phyloP scores from a whole-genome alignment of 2,888 invertebrate species.

The Thereva unica region DNA sequence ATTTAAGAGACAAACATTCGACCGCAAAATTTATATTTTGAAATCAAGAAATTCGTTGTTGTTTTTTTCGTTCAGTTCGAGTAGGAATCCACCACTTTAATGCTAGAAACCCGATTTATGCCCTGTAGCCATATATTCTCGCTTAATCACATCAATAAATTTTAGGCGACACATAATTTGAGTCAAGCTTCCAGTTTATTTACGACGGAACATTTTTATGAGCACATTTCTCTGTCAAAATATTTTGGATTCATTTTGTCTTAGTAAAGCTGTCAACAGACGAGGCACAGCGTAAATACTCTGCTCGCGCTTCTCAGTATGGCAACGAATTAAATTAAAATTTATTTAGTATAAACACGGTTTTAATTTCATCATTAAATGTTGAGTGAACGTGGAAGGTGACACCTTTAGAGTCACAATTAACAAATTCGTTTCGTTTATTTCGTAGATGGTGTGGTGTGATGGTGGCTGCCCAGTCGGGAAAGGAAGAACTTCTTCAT shows the following conservation, averaged over 20 bases:
- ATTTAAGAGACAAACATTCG: no score
- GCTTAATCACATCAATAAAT: slow-evolving; percentile 27
- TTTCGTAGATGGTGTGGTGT: no score
- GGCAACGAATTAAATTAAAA: no score
- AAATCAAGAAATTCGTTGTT: slow-evolving; percentile 13
- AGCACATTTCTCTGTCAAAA: slow-evolving; percentile 22
- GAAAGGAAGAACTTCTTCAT: no score
- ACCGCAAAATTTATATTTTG: slow-evolving; percentile 15
- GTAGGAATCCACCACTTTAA: background rate
- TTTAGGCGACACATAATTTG: slow-evolving; percentile 1
- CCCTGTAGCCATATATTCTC: slow-evolving; percentile 6
- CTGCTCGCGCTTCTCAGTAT: no score
- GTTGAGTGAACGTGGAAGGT: no score
- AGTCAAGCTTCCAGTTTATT: slow-evolving; percentile 3
- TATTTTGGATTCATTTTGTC: slow-evolving; percentile 17
- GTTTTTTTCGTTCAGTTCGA: background rate
- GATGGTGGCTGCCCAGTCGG: no score
- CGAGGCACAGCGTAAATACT: background rate
- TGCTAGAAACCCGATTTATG: slow-evolving; percentile 1
- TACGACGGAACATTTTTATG: slow-evolving; percentile 19
- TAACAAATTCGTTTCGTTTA: no score
- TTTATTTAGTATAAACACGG: no score
- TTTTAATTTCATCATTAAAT: no score
- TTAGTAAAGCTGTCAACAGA: slow-evolving; percentile 18
- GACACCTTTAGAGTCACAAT: no score